phyloP scores from a whole-genome alignment of 1,140 invertebrate species.

The Drosophila sproati region DNA sequence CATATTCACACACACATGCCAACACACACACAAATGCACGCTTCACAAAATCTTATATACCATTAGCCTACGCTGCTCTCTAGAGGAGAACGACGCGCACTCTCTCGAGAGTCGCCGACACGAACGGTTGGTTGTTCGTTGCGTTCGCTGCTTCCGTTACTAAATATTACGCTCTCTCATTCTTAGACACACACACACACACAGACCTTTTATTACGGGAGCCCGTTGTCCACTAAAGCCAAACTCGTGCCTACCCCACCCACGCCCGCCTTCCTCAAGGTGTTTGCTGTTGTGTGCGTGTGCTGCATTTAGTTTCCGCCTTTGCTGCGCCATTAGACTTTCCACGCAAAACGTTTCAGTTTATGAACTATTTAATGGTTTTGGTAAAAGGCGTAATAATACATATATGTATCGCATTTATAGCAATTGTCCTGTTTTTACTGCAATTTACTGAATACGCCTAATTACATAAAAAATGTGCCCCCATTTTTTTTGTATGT shows the following conservation, averaged over 20 bases:
- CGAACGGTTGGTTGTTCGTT: conserved; percentile 25
- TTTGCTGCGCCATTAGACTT: conserved; percentile 52
- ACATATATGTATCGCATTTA: conserved; percentile 51
- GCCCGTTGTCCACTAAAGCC: conserved; percentile 19
- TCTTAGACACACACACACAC: neutral
- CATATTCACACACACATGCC: neutral
- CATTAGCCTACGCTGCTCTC: conserved; percentile 57
- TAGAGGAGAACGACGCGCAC: conserved; percentile 50
- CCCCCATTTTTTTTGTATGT: neutral
- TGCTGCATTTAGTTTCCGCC: conserved; percentile 59
- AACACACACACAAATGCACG: conserved; percentile 31
- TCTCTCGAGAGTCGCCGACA: conserved; percentile 44
- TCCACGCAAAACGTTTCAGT: conserved; percentile 52
- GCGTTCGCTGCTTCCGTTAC: conserved; percentile 27
- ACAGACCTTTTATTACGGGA: conserved; percentile 3
- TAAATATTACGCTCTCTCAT: conserved; percentile 14
- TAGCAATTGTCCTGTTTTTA: conserved; percentile 51
- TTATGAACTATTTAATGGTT: conserved; percentile 67
- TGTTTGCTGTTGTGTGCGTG: conserved; percentile 32
- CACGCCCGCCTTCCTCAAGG: conserved; percentile 1
- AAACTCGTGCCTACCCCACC: neutral
- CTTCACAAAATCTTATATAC: conserved; percentile 58
- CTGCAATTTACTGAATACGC: conserved; percentile 34
- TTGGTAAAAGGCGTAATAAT: conserved; percentile 46
- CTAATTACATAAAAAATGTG: conserved; percentile 62